phyloP scores from a whole-genome alignment of 2,113 vertebrate species.

The Mirza zaza region DNA sequence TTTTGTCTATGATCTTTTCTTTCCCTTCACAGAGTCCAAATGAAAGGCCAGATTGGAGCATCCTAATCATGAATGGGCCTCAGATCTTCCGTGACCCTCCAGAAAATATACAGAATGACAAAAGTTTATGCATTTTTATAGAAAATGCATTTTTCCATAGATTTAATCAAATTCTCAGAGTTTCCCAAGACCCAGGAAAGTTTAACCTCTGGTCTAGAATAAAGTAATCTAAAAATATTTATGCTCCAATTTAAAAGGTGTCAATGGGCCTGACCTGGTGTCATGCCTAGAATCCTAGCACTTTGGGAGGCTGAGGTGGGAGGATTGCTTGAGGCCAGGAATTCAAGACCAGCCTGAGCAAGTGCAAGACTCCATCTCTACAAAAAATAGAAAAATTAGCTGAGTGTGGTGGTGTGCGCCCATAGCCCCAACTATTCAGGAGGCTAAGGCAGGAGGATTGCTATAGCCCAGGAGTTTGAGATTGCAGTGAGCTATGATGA shows the following conservation, averaged over 20 bases:
- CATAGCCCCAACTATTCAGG: too few relatives aligned
- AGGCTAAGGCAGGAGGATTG: too few relatives aligned
- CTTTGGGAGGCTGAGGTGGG: too few relatives aligned
- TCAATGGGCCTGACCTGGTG: too few relatives aligned
- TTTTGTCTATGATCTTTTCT: background rate
- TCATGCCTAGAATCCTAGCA: too few relatives aligned
- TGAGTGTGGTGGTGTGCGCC: too few relatives aligned
- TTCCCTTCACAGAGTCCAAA: background rate
- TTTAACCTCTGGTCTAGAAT: background rate
- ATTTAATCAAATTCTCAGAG: constrained; percentile 19
- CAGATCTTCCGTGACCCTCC: background rate
- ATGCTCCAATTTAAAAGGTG: background rate
- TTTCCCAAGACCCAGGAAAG: background rate
- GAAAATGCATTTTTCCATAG: background rate
- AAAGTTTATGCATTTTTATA: background rate
- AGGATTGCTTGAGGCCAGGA: too few relatives aligned
- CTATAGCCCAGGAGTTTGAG: too few relatives aligned
- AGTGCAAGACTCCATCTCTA: too few relatives aligned
- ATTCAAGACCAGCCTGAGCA: too few relatives aligned
- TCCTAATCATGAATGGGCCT: background rate
- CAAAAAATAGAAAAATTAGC: too few relatives aligned
- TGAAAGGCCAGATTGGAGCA: background rate
- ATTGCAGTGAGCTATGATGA: too few relatives aligned
- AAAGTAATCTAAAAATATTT: constrained; percentile 7
- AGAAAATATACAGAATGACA: background rate